Base-by-base conservation (phyloP, 2,888 invertebrate genomes). In the Pandemis cinnamomeana region DNA sequence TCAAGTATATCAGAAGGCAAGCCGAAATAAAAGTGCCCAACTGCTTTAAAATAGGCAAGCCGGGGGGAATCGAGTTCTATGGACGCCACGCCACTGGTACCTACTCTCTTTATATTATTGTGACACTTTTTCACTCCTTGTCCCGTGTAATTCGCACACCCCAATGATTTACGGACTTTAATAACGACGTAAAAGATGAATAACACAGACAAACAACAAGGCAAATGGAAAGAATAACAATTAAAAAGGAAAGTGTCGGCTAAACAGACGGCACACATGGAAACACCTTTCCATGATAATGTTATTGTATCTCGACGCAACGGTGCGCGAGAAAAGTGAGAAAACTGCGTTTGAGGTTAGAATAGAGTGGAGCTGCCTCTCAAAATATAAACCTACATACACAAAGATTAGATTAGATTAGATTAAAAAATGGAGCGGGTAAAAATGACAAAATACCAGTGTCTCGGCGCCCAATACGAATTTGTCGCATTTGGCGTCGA, bases 121-220 rank as follows among this genome's bases (percentile, higher is more conserved):
- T 48, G 11, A 48, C 11, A 13, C 11, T 48, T 48, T 7, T 11
- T 11, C 11, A 10, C 13, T 48, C 48, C 13, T 2, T 53, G 5
- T 53, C 15, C 15, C 53, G 53, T 10, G 8, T 8, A 55, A 55
- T 55, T 55, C 55, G 20, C 55, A 20, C 55, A 55, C 7, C 55
- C 55, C 55, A 55, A 55, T 55, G 55, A 55, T 55, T 55, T 55
- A 55, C 20, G 15, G 55, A 55, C 55, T 55, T 55, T 55, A 55
- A 55, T 55, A 55, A 55, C 55, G 55, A 15, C 55, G 20, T 15
- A n/a, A n/a, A 13, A 55, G 15, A 55, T 55, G 20, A 55, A 20
- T 55, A 55, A 55, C 55, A 20, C 15, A 20, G 15, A 55, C 55
- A 20, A 55, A 55, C 7, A 55, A 15, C n/a, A 53, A 55, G 20